Base-by-base conservation (phyloP, 2,888 invertebrate genomes). In the Spatulosminthurus flaviceps region DNA sequence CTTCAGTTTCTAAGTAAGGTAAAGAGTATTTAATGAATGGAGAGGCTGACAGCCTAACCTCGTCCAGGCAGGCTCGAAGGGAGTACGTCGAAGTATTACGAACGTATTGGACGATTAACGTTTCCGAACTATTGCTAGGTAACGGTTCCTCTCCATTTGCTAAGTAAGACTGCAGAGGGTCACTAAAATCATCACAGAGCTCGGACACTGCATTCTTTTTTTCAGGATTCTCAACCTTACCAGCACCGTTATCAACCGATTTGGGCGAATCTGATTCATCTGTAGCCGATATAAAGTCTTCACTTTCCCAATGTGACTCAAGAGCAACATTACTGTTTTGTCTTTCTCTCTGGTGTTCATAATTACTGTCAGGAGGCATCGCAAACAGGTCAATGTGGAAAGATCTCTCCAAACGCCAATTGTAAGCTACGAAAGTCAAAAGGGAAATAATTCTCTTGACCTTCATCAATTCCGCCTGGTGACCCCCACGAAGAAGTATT, bases 401-500 rank as follows among this genome's bases (percentile, higher is more conserved):
- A 0, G 96, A 94, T 86, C 94, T 93, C 88, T 99, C 98, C 66
- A 98, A 89, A 72, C 94, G 91, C 92, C 96, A 95, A 86, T 97
- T 97, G 87, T 98, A 98, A 51, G 93, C 91, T 0, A 94, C 92
- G 81, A 94, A 93, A 0, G 96, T 90, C 90, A 96, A 91, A 86
- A 94, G 93, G 71, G 92, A 92, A 0, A 93, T 92, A 0, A 97
- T 93, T 85, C 91, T 92, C 87, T 98, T 97, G 0, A 97, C 92
- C 86, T 92, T 91, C 13, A 91, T 90, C 9, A 97, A 89, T 87
- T 97, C 96, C n/a, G 88, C 87, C 78, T 90, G 88, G 0, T 90
- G 89, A 1, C 90, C 90, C 0, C 97, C 97, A n/a, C 96, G 91
- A 1, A 98, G 88, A 1, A 97, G 88, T 66, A 98, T 92, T 22